Conservation (phyloP, 2,113 vertebrate species). For the Castor canadensis region DNA sequence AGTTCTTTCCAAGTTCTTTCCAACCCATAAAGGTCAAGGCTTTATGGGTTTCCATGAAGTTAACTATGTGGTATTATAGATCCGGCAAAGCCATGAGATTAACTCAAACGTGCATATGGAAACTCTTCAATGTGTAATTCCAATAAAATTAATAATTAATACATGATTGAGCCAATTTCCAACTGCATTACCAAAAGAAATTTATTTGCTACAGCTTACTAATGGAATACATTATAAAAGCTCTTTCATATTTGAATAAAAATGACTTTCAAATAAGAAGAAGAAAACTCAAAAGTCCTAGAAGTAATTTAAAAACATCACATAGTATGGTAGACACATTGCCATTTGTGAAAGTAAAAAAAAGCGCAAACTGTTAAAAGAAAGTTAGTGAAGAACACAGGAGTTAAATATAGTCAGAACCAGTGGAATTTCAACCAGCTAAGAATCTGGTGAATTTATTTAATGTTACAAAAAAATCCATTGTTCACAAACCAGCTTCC, state of each 20-base stretch:
- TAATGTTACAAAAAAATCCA: not conserved
- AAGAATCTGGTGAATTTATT: not conserved
- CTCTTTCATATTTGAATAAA: conserved; percentile 1
- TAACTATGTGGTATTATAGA: not conserved
- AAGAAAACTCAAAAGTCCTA: not conserved
- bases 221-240: not conserved
- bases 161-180: not conserved
- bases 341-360: not conserved
- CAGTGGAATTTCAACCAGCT: not conserved
- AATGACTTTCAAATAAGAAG: conserved; percentile 15
- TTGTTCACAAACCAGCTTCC: not conserved
- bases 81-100: not conserved
- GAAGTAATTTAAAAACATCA: not conserved
- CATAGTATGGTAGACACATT: not conserved
- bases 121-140: conserved; percentile 2
- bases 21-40: not conserved
- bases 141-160: not conserved
- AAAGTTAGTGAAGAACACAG: not conserved
- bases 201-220: not conserved
- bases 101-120: not conserved
- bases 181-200: not conserved
- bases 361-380: not conserved
- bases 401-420: not conserved
- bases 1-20: not conserved
- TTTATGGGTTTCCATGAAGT: not conserved